A percentile compares a stretch with the other conserved stretches of the same genome.
Conservation (phyloP, 2,797 vertebrate species). For the Sternotherus odoratus region DNA sequence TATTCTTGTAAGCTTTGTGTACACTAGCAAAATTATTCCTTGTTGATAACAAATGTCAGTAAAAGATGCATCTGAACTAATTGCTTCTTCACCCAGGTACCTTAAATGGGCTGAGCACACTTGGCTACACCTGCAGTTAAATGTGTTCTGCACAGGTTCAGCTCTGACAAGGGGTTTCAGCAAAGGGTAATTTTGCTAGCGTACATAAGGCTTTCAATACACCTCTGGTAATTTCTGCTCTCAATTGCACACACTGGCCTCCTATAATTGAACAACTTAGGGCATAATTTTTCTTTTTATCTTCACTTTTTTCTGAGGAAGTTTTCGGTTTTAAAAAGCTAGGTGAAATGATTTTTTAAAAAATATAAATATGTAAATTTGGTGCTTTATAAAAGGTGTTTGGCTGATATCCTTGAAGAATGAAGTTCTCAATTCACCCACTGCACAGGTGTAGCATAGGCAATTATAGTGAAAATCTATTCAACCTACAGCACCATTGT, state of each 20-base stretch:
- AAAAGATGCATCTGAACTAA: not conserved
- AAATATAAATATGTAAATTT: not conserved
- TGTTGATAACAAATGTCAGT: not conserved
- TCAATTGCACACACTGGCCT: not conserved
- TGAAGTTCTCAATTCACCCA: not conserved
- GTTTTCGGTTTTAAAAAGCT: not conserved
- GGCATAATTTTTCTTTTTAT: not conserved
- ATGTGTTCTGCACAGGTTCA: not conserved
- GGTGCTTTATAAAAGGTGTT: not conserved
- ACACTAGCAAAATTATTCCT: not conserved
- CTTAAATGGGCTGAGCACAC: not conserved
- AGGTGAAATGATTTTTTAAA: not conserved
- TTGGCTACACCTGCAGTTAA: not conserved
- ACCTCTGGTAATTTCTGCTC: not conserved
- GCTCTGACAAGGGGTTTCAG: not conserved
- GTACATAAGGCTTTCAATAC: not conserved
- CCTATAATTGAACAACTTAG: not conserved
- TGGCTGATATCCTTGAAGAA: accelerated
- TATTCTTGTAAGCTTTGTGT: not conserved
- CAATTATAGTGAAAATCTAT: not conserved
- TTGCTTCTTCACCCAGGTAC: not conserved
- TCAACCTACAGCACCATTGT: accelerated
- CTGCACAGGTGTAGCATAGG: accelerated
- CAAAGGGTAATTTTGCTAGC: not conserved
- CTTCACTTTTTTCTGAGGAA: not conserved